Evolutionary conservation across 35 echinoderm and acorn worm genomes (phyloP).

Genomic region (Heliocidaris erythrogramma): DNA sequence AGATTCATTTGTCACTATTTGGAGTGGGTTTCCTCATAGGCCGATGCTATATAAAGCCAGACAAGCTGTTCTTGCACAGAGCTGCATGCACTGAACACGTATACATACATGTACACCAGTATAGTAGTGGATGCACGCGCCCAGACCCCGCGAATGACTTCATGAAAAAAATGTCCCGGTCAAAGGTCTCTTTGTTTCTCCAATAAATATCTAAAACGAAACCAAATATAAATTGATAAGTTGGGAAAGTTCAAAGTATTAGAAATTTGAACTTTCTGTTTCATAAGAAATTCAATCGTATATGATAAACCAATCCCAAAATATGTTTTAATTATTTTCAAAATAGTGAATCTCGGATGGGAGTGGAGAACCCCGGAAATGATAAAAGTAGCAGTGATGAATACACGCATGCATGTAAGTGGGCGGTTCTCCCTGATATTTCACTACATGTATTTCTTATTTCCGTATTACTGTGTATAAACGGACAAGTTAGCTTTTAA

Average conservation of each 20-base stretch:
- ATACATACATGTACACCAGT: neutral
- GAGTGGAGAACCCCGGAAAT: neutral
- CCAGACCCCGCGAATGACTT: neutral
- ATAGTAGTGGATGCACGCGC: neutral
- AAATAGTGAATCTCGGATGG: neutral
- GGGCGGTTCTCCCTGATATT: too few relatives aligned
- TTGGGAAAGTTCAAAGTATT: too few relatives aligned
- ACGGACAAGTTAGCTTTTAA: too few relatives aligned
- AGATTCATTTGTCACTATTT: neutral
- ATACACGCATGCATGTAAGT: neutral
- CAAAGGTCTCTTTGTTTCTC: neutral
- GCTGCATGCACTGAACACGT: too few relatives aligned
- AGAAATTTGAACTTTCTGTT: too few relatives aligned
- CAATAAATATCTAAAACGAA: neutral
- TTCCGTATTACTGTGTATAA: too few relatives aligned
- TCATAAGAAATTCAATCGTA: neutral
- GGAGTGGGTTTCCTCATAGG: neutral
- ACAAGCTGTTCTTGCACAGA: neutral
- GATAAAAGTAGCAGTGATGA: too few relatives aligned
- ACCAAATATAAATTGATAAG: neutral
- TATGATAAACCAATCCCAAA: neutral
- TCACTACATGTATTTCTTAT: too few relatives aligned
- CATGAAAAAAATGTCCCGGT: neutral
- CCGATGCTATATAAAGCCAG: neutral
- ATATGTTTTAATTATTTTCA: neutral